Evolutionary conservation across 2,797 vertebrate species (phyloP), one percentile per base, ranked within the genome.

Genomic region (Rhinatrema bivittatum): DNA sequence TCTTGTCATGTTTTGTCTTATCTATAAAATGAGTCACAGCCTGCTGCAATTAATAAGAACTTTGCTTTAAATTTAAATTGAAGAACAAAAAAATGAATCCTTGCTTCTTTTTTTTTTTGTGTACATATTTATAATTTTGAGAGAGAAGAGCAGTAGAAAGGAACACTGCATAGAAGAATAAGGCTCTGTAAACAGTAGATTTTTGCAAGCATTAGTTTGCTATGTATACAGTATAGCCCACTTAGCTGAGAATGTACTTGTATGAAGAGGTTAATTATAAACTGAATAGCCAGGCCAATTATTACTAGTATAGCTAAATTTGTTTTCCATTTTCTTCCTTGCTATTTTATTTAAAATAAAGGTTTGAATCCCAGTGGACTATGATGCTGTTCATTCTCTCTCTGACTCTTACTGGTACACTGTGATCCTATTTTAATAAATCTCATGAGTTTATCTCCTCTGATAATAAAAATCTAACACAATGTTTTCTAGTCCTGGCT

Each of bases 391-490:
- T 42, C 41, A 16, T 40, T 41, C 47, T 53, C 52, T 65, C 32
- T 21, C 38, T n/a, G n/a, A n/a, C n/a, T 63, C 46, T 53, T 33
- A 10, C 31, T 40, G 32, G 44, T 43, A 43, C 27, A 2, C 10
- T 26, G 46, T 47, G 50, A 20, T 59, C 52, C 50, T 42, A 36
- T 16, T 66, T 72, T 72, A 52, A 46, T 61, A 47, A 42, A 42
- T 75, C 60, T 74, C 54, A 18, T 65, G 69, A 40, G 50, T 64
- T 61, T 50, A 44, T 60, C 37, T 53, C 35, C 58, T 72, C 68
- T 16, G 15, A n/a, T 7, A 7, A 28, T 21, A 29, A 10, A 34
- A 26, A 21, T n/a, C 16, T 50, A 25, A 26, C 31, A 4, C 19
- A 15, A 5, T 11, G 4, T 59, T 65, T 69, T 70, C 54, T 59